These are phyloP conservation scores for Eudasyphora cyanicolor DNA, from an alignment of 2,888 invertebrate genomes.

Conservation along the genomic window DNA sequence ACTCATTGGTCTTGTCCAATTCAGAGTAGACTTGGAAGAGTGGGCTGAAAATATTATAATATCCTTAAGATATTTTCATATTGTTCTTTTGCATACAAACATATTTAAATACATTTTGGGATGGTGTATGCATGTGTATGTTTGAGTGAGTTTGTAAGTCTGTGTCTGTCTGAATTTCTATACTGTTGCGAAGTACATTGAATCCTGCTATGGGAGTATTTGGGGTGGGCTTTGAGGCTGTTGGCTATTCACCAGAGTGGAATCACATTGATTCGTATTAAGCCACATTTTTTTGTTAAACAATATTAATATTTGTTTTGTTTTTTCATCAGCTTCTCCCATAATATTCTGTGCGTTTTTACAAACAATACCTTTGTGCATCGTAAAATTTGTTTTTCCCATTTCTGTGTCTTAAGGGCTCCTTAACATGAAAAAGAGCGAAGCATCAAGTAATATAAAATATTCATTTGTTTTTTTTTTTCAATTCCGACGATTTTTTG, in stretches of 20 bases:
- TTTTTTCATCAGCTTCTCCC: slow-evolving; percentile 59
- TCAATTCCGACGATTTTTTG: too few relatives aligned
- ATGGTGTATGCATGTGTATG: too few relatives aligned
- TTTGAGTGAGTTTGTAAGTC: too few relatives aligned
- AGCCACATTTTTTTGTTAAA: slow-evolving; percentile 59
- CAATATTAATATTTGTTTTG: slow-evolving; percentile 67
- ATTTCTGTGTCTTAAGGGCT: slow-evolving; percentile 21
- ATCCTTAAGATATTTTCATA: slow-evolving; percentile 77
- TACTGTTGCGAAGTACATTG: slow-evolving; percentile 21
- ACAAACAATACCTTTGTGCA: slow-evolving; percentile 80
- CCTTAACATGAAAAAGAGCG: background rate
- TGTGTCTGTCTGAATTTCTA: too few relatives aligned
- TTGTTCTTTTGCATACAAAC: slow-evolving; percentile 69
- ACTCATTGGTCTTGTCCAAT: slow-evolving; percentile 62
- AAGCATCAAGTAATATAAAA: background rate
- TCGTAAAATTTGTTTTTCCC: slow-evolving; percentile 77
- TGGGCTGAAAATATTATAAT: slow-evolving; percentile 73
- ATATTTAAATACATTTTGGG: slow-evolving; percentile 72
- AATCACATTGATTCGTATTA: slow-evolving; percentile 54
- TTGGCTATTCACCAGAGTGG: slow-evolving; percentile 63
- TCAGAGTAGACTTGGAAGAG: slow-evolving; percentile 62
- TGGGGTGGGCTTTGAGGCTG: background rate
- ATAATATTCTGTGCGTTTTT: slow-evolving; percentile 67
- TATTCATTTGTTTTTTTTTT: background rate
- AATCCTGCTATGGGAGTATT: background rate